These are phyloP conservation scores for Archips xylosteana DNA, from an alignment of 2,888 invertebrate genomes.

Conservation along the genomic window DNA sequence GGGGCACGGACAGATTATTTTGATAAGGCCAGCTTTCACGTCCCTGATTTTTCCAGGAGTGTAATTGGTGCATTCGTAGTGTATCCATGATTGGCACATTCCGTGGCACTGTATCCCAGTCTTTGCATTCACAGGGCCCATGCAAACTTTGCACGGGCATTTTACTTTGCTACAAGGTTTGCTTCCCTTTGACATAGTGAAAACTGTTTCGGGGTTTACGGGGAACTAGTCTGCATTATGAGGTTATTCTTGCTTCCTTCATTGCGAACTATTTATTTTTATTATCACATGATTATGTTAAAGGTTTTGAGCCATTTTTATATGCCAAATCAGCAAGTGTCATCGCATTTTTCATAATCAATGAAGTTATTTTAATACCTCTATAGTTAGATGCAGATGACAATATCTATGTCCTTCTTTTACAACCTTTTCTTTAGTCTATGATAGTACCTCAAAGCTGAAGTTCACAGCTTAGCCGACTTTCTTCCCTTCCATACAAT, in stretches of 20 bases:
- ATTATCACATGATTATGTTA: not conserved
- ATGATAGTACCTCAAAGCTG: too few species aligned
- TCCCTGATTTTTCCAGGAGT: conserved; percentile 73
- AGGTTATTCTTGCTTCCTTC: not conserved
- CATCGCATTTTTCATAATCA: conserved; percentile 1
- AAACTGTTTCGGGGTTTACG: conserved; percentile 17
- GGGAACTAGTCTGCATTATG: not conserved
- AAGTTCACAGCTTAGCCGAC: too few species aligned
- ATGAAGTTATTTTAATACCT: not conserved
- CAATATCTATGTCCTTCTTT: not conserved
- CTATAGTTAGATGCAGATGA: not conserved
- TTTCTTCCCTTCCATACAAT: too few species aligned
- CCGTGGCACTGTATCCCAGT: conserved; percentile 73
- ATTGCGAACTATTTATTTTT: not conserved
- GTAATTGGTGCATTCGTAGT: conserved; percentile 70
- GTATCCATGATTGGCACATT: conserved; percentile 70
- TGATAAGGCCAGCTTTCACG: conserved; percentile 68
- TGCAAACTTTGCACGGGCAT: conserved; percentile 75
- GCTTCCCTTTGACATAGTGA: conserved; percentile 55
- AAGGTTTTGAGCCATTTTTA: not conserved
- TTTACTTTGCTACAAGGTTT: conserved; percentile 53
- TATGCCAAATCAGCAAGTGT: not conserved
- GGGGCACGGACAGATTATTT: conserved; percentile 75
- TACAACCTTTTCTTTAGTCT: not conserved
- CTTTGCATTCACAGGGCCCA: conserved; percentile 61